A percentile compares a stretch with the other conserved stretches of the same genome.
Conservation (phyloP, 2,797 vertebrate species). For the Acipenser oxyrinchus region DNA sequence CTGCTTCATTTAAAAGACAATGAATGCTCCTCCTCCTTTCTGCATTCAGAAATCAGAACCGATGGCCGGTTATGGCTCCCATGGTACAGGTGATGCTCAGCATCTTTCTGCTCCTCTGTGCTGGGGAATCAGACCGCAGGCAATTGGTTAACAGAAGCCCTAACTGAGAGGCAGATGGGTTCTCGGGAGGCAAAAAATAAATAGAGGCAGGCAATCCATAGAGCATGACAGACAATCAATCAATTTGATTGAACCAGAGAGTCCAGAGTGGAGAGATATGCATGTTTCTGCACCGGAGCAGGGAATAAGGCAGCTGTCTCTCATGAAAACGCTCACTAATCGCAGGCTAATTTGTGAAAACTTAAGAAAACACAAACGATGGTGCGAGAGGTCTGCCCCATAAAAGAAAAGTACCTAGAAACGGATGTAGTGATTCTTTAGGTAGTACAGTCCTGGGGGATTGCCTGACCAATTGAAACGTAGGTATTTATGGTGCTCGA, state of each 20-base stretch:
- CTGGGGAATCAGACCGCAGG: background rate
- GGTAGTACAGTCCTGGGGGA: too few species aligned
- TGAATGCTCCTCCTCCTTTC: constrained; percentile 29
- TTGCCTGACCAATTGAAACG: too few species aligned
- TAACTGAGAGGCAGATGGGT: constrained; percentile 22
- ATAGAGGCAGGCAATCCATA: background rate
- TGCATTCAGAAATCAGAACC: constrained; percentile 38
- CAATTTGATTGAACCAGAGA: background rate
- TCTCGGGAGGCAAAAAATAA: constrained; percentile 11
- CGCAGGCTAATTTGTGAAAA: too few species aligned
- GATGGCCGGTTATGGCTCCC: constrained; percentile 32
- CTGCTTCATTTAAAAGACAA: constrained; percentile 66
- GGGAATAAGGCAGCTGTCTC: background rate
- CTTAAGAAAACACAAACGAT: too few species aligned
- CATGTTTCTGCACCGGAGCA: background rate
- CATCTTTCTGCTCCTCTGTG: background rate
- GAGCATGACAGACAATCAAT: background rate
- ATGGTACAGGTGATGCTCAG: too few species aligned
- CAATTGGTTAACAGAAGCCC: constrained; percentile 22
- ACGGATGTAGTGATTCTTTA: too few species aligned
- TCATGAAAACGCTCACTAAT: background rate
- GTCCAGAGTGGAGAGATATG: background rate
- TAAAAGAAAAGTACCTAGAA: too few species aligned
- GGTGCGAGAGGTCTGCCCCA: too few species aligned
- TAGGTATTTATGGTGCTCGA: too few species aligned